Evolutionary conservation across 1,140 invertebrate genomes (phyloP).

Genomic region (Pseudomyrmex cubaensis): DNA sequence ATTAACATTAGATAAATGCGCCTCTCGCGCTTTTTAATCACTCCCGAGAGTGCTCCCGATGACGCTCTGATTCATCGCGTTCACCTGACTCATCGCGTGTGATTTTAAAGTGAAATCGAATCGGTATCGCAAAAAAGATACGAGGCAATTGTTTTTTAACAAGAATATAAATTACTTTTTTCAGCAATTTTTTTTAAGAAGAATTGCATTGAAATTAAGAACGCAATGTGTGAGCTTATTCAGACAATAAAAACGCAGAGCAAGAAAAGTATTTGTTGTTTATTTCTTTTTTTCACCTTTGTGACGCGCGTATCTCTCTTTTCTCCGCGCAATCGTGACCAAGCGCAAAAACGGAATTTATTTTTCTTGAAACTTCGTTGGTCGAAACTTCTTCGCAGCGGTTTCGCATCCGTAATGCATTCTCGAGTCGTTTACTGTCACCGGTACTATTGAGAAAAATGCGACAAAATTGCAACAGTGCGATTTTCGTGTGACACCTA

Average conservation of each 20-base stretch:
- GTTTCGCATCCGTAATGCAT: not conserved
- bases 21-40: conserved; percentile 8
- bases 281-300: too few species aligned
- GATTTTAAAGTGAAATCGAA: conserved; percentile 21
- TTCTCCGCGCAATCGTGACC: conserved; percentile 2
- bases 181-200: not conserved
- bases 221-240: not conserved
- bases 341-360: not conserved
- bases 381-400: not conserved
- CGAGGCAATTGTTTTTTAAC: conserved; percentile 18
- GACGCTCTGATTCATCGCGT: conserved; percentile 30
- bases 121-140: not conserved
- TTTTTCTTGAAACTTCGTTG: not conserved
- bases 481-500: too few species aligned
- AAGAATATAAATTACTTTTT: conserved; percentile 1
- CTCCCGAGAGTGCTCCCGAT: not conserved
- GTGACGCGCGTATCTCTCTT: too few species aligned
- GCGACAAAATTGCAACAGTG: not conserved
- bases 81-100: conserved; percentile 5
- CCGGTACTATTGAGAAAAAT: not conserved
- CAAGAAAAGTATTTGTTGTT: too few species aligned
- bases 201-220: not conserved
- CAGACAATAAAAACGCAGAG: too few species aligned
- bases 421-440: not conserved
- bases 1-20: not conserved